phyloP scores from a whole-genome alignment of 2,888 invertebrate genomes.

The Hyppa rectilinea region DNA sequence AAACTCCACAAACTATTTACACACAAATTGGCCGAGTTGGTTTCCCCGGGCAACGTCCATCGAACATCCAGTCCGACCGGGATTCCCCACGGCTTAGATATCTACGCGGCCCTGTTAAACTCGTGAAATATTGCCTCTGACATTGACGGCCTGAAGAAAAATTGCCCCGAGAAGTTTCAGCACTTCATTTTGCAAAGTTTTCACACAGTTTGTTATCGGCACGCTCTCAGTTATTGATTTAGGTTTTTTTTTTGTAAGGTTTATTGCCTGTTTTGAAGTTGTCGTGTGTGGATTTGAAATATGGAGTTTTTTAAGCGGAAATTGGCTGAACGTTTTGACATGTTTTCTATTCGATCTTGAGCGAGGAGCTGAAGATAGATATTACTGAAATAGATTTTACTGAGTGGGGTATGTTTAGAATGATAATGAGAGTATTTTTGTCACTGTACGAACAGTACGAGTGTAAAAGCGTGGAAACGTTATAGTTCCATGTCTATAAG shows the following conservation, averaged over 20 bases:
- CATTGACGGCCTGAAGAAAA: conserved; percentile 84
- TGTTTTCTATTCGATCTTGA: neutral
- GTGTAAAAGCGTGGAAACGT: neutral
- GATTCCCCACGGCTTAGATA: conserved; percentile 62
- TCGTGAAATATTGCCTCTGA: conserved; percentile 84
- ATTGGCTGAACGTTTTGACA: neutral
- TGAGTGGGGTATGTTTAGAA: neutral
- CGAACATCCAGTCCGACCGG: conserved; percentile 27
- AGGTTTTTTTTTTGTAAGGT: conserved; percentile 55
- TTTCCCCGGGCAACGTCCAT: conserved; percentile 20
- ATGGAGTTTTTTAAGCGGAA: neutral
- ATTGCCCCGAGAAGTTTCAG: conserved; percentile 79
- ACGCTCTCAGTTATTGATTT: conserved; percentile 64
- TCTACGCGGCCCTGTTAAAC: conserved; percentile 68
- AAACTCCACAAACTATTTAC: conserved; percentile 46
- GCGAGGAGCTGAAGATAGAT: neutral
- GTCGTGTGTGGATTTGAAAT: neutral
- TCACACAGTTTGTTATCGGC: conserved; percentile 67
- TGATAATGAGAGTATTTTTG: too few relatives aligned
- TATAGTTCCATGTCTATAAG: neutral
- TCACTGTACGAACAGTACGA: neutral
- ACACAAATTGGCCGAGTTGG: conserved; percentile 54
- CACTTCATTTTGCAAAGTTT: conserved; percentile 73
- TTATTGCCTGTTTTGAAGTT: conserved; percentile 33
- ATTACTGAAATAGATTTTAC: neutral